Evolutionary conservation across 2,797 vertebrate species (phyloP), one percentile per base, ranked within the genome.

Genomic region (Brachymystax lenok): DNA sequence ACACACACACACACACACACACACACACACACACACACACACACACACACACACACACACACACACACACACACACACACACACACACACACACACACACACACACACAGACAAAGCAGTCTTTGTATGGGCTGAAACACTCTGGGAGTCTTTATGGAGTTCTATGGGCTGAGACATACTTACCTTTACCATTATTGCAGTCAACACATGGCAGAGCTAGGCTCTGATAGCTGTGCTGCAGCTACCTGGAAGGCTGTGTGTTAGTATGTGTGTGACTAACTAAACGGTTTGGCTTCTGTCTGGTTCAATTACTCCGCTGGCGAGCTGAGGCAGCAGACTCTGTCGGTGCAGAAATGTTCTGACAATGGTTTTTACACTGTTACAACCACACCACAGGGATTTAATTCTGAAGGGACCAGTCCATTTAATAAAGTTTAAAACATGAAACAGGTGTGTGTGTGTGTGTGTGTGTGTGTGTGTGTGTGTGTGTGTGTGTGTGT

Each of bases 71-170:
- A 56, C 2, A 5, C 52, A 17, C 16, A 6, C 54, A 56, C 6
- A 6, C 54, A 19, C 16, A 19, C 19, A 56, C 54, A 56, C 4
- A 56, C 54, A 56, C 16, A 56, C 54, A 56, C 16, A 56, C 54
- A 56, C 54, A 56, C 54, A 54, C 52, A 46, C 80, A 80, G 87
- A 93, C 92, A 93, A 92, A 93, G 93, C 92, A 86, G 75, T 92
- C 91, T 92, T 92, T 93, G 91, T 93, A 88, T 84, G 88, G 87
- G 86, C 88, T 0, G 91, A 90, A 80, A 83, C 85, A 87, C 89
- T 89, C 82, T 82, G 86, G 87, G 87, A 90, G 85, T 83, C 84
- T 92, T 83, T 90, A 91, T 84, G 83, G 86, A 90, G 88, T 79
- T n/a, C 81, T 72, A 80, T 77, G 82, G 85, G 85, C 87, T 33